Evolutionary conservation across 2,797 vertebrate species (phyloP).

Genomic region (Nyctibius grandis): DNA sequence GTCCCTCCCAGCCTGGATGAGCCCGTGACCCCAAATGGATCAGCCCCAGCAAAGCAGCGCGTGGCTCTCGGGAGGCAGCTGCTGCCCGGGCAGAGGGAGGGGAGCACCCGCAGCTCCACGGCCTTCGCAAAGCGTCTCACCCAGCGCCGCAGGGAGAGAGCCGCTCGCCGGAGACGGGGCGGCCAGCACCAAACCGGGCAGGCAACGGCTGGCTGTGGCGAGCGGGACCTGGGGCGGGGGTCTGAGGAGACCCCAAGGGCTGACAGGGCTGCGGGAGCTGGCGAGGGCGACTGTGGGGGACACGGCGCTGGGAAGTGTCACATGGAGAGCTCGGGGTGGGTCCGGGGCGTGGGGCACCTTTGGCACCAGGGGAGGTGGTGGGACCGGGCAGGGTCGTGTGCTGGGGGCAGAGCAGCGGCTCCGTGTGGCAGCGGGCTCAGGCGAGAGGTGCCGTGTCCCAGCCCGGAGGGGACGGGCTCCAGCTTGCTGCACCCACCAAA

Average conservation of each 20-base stretch:
- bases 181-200: neutral
- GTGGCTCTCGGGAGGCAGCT: neutral
- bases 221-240: neutral
- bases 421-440: neutral
- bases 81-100: neutral
- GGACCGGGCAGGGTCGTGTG: neutral
- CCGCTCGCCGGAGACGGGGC: accelerated
- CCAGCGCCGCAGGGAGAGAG: neutral
- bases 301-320: neutral
- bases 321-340: neutral
- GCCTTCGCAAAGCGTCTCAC: neutral
- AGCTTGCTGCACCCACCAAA: neutral
- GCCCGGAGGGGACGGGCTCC: neutral
- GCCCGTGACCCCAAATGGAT: neutral
- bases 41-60: accelerated
- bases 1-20: neutral
- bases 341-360: neutral
- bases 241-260: neutral
- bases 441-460: neutral
- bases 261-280: neutral
- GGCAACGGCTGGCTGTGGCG: neutral
- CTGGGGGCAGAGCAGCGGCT: neutral
- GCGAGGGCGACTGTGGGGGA: neutral
- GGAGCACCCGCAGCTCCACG: neutral
- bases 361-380: neutral